Conservation (phyloP, 1,140 invertebrate genomes). For the Trinorchestia longiramus region DNA sequence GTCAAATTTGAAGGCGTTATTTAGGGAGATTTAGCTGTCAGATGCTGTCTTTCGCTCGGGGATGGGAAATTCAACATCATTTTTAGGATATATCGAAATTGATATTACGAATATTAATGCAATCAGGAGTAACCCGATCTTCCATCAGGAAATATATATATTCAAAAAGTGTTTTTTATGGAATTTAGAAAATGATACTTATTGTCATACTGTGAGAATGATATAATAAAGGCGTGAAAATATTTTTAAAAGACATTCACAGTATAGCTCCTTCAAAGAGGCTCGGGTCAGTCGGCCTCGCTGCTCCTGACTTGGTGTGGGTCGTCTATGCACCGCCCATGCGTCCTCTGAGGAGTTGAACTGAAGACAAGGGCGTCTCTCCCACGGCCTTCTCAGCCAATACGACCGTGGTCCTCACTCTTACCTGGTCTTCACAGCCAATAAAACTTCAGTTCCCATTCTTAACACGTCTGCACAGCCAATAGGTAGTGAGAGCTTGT, state of each 20-base stretch:
- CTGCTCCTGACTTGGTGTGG: not conserved
- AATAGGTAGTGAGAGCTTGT: not conserved
- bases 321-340: not conserved
- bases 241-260: not conserved
- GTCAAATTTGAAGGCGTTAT: not conserved
- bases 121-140: not conserved
- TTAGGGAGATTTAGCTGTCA: not conserved
- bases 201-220: not conserved
- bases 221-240: not conserved
- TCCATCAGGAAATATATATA: no score
- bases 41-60: no score
- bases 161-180: not conserved
- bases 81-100: not conserved
- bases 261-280: not conserved
- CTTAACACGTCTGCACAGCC: not conserved
- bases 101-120: not conserved
- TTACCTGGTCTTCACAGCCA: constrained; percentile 26
- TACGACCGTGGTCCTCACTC: not conserved
- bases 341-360: not conserved
- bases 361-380: not conserved
- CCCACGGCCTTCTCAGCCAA: not conserved
- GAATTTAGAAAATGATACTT: not conserved
- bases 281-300: not conserved
- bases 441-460: not conserved
- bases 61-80: no score